phyloP scores from a whole-genome alignment of 1,140 invertebrate species.

The Rhyzopertha dominica region DNA sequence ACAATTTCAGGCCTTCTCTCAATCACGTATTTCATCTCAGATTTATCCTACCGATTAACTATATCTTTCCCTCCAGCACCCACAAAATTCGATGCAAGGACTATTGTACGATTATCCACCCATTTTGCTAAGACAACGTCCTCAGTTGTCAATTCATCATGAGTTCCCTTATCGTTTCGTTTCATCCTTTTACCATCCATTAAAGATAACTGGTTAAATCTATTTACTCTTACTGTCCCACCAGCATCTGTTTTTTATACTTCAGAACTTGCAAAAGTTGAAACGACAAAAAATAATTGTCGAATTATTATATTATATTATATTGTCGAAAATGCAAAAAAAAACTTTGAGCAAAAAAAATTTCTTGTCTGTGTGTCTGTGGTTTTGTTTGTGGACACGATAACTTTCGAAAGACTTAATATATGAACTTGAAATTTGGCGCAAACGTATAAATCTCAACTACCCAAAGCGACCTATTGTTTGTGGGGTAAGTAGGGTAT shows the following conservation, averaged over 20 bases:
- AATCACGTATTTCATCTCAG: slow-evolving; percentile 26
- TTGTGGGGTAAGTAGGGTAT: no score
- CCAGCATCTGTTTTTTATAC: slow-evolving; percentile 40
- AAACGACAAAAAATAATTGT: slow-evolving; percentile 43
- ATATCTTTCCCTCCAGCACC: slow-evolving; percentile 40
- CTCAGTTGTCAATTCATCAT: slow-evolving; percentile 40
- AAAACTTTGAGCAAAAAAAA: no score
- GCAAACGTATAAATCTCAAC: no score
- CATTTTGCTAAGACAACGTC: slow-evolving; percentile 42
- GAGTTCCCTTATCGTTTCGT: slow-evolving; percentile 39
- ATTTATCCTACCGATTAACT: slow-evolving; percentile 39
- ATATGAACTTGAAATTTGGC: no score
- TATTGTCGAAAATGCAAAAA: no score
- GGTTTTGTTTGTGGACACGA: no score
- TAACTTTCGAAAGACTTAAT: no score
- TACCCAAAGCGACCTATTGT: no score
- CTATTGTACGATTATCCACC: slow-evolving; percentile 42
- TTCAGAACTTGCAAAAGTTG: slow-evolving; percentile 41
- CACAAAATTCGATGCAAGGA: slow-evolving; percentile 46
- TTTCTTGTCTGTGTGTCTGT: no score
- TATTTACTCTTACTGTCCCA: slow-evolving; percentile 39
- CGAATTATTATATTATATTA: slow-evolving; percentile 21
- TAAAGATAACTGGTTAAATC: slow-evolving; percentile 39
- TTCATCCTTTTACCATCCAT: slow-evolving; percentile 40
- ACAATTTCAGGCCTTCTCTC: slow-evolving; percentile 25